Base-by-base conservation (phyloP, 2,797 vertebrate species). In the Phyllotis vaccarum region DNA sequence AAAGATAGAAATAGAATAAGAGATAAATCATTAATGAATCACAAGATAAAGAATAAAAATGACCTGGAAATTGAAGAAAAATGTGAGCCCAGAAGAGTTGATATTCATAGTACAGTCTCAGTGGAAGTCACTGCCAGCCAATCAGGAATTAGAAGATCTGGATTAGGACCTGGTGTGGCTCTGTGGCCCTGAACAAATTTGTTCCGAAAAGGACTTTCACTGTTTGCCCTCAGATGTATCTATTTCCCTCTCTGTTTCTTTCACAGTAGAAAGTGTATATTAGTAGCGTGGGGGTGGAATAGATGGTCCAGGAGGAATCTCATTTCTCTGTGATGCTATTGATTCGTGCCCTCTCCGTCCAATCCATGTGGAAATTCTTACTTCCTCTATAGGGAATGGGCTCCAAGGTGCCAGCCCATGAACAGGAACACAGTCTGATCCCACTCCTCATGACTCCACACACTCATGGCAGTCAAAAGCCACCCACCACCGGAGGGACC, bases 1-100 rank as follows among this genome's bases (percentile, higher is more conserved):
- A 43, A 91, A 75, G 49, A 75, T 89, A 29, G 62, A 62, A 95
- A 72, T 78, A 86, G 93, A 88, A 81, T 4, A 86, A 89, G 31
- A 70, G 68, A 31, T 34, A 13, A 74, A 76, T 76, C 49, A 87
- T 0, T 76, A 80, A 58, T 78, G 34, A 76, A 82, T n/a, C 40
- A 3, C 54, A 86, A 87, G n/a, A 54, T 66, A 56, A 94, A 90
- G 54, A 79, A 86, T 46, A 82, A 54, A 90, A 91, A 17, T 91
- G 17, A 4, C 66, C 19, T 68, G 74, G 83, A 86, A 86, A 19
- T 91, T 96, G 60, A 86, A 86, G 76, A 91, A 81, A 75, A 74
- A n/a, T 0, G 40, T 52, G 16, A 76, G 17, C 24, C n/a, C 24
- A 54, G 37, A n/a, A 40, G 6, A 56, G 16, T 7, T 86, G n/a